Evolutionary conservation across 2,797 vertebrate genomes (phyloP), one percentile per base, ranked within the genome.

Genomic region (Micropoecilia bifurca): DNA sequence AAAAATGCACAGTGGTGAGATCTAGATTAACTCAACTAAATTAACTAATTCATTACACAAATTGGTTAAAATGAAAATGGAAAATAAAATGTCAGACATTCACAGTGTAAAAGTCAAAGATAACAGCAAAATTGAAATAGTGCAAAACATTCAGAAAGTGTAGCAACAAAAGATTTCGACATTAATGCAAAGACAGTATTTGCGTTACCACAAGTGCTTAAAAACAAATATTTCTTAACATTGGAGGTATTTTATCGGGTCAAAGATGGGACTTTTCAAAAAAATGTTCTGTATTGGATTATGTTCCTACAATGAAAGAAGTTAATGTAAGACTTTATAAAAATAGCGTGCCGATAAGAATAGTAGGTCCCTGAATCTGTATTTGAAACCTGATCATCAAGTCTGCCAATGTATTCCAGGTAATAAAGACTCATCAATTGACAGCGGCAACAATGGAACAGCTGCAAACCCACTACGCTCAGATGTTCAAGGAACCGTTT

Each of bases 391-490:
- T 66, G 18, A 39, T 10, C 7, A 66, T 36, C 16, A 66, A 3
- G 20, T 74, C 12, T 71, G 0, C 22, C 28, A 16, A 66, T 88
- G 39, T 90, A 28, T 91, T 91, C 4, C 85, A 95, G 94, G 93
- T 95, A 45, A 83, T 90, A 10, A 82, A n/a, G 12, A 73, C 73
- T 14, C 84, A 85, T 77, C 80, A 91, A 28, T 28, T 83, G 46
- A 83, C 16, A 10, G 9, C 33, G 55, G 79, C 80, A 25, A 91
- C 93, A 0, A 89, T 95, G 85, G 83, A 74, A 1, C 79, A 92
- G 74, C 89, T 96, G 47, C 83, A 92, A 74, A 69, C 57, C 28
- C 76, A 48, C 80, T 95, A 94, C 72, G 72, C 71, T 0, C 66
- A 78, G 8, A 73, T 69, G 12, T 95, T 87, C 81, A 83, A 81